phyloP scores from a whole-genome alignment of 2,113 vertebrate genomes.

The Eretmochelys imbricata region DNA sequence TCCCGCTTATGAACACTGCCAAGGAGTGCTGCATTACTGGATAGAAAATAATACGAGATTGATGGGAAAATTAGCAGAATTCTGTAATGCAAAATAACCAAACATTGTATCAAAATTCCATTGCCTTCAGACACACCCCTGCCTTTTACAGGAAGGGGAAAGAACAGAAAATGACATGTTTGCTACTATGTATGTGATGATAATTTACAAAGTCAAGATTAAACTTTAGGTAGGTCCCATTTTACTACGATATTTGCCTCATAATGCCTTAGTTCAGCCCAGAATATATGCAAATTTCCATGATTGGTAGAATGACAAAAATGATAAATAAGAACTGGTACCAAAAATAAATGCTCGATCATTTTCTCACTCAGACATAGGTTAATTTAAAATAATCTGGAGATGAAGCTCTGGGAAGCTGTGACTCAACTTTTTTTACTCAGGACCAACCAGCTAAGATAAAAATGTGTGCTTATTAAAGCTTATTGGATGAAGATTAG shows the following conservation, averaged over 20 bases:
- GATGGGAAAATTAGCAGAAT: conserved; percentile 76
- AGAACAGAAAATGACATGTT: conserved; percentile 68
- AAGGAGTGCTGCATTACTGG: conserved; percentile 72
- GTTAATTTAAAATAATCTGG: conserved; percentile 65
- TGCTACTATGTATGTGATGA: conserved; percentile 56
- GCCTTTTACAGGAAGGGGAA: conserved; percentile 63
- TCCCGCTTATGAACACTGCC: conserved; percentile 64
- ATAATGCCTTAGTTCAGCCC: conserved; percentile 51
- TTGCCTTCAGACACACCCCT: conserved; percentile 71
- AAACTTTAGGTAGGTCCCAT: conserved; percentile 27
- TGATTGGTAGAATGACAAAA: conserved; percentile 63
- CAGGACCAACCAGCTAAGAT: conserved; percentile 54
- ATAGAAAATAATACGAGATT: conserved; percentile 76
- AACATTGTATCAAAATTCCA: conserved; percentile 69
- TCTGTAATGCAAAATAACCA: conserved; percentile 70
- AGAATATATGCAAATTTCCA: conserved; percentile 51
- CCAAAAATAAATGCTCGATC: background rate
- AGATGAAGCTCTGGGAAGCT: conserved; percentile 60
- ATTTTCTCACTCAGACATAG: conserved; percentile 40
- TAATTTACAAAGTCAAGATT: conserved; percentile 56
- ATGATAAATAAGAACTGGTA: conserved; percentile 62
- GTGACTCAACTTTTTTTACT: conserved; percentile 48
- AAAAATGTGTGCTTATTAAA: conserved; percentile 44
- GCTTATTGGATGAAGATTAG: background rate
- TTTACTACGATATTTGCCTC: conserved; percentile 44